A percentile compares a stretch with the other conserved stretches of the same genome.
Conservation (phyloP, 64 coral and sea anemone species). For the Platygyra sinensis region DNA sequence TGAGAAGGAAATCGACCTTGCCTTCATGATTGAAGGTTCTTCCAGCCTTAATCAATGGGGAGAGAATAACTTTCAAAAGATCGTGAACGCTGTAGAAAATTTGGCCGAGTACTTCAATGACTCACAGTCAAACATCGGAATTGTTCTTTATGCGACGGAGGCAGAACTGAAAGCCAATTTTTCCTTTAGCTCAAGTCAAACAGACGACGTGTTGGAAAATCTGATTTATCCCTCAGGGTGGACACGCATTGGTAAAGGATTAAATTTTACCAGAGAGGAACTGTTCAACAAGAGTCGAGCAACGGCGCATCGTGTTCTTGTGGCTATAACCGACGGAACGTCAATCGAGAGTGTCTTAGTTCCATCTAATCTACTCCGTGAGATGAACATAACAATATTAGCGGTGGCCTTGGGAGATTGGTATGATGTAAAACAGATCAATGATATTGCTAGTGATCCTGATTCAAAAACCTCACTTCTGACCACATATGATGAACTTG, state of each 20-base stretch:
- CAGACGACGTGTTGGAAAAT: not conserved
- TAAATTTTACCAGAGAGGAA: not conserved
- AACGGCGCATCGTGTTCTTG: not conserved
- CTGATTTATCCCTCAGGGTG: not conserved
- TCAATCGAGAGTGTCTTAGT: not conserved
- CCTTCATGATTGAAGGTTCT: constrained; percentile 22
- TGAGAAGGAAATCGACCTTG: not conserved
- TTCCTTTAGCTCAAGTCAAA: not conserved
- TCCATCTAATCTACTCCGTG: not conserved
- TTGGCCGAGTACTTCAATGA: not conserved
- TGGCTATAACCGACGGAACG: not conserved
- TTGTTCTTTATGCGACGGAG: not conserved
- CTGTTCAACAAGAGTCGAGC: not conserved
- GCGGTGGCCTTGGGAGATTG: constrained; percentile 5
- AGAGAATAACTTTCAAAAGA: constrained; percentile 3
- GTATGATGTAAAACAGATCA: not conserved
- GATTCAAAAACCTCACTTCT: not conserved
- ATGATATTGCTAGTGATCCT: constrained; percentile 1
- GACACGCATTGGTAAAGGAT: not conserved
- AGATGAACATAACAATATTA: not conserved
- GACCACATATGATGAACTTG: not conserved
- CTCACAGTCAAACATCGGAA: not conserved
- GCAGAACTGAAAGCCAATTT: constrained; percentile 5
- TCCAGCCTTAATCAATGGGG: constrained; percentile 2
- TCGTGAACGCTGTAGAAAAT: not conserved